Evolutionary conservation across 2,113 vertebrate species (phyloP), one percentile per base, ranked within the genome.

Genomic region (Tupaia chinensis): DNA sequence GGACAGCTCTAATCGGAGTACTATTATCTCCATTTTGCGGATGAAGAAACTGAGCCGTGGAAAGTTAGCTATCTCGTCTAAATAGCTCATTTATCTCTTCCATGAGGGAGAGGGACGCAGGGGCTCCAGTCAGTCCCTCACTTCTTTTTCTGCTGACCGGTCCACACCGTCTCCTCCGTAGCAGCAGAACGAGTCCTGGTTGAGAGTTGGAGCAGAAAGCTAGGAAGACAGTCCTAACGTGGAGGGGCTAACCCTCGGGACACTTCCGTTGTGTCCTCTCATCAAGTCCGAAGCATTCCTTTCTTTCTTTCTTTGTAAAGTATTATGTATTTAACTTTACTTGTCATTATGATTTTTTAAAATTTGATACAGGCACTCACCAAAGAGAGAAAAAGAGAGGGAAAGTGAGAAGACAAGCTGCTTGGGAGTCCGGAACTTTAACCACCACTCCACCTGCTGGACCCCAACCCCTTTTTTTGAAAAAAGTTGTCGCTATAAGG

Each of bases 121-220:
- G 70, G 65, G 72, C 22, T 94, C 44, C 7, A 74, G 78, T 83
- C 60, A 58, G 58, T 16, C 29, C 6, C 78, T 68, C 54, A 4
- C 0, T 2, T n/a, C 27, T 74, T 88, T 66, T 65, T 65, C 66
- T 54, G 63, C 27, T 76, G 17, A 23, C 34, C 83, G 27, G 73
- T 63, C 81, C 79, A 93, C 20, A 72, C 29, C 22, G 22, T 73
- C 15, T 72, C 27, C 77, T 92, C 10, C 20, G 32, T 53, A 76
- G 77, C 14, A 77, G 10, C 53, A 91, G 91, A 96, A 80, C 73
- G 86, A 58, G 7, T 89, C 23, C 56, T 72, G 81, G 74, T 60
- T 12, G n/a, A 81, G 44, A 93, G 66, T 81, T 68, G 80, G 34
- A 70, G 60, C 9, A 44, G 66, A 76, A 88, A 19, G 2, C 20